Base-by-base conservation (phyloP, 1,140 invertebrate species). In the Hormaphis cornu region DNA sequence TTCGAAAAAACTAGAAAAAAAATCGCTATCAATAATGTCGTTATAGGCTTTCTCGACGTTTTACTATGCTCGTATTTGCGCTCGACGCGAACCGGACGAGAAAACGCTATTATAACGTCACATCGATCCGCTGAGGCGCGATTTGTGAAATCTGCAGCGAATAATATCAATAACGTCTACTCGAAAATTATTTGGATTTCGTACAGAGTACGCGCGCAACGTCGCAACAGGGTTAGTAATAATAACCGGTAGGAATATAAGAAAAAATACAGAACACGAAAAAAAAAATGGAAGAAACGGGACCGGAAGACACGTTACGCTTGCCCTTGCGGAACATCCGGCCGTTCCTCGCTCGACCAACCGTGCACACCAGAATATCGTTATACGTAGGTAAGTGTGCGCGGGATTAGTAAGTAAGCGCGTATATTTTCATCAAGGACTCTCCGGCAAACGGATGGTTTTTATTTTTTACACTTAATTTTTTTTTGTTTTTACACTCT, bases 281-380 rank as follows among this genome's bases (percentile, higher is more conserved):
- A 30, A 8, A 18, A 7, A 59, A 9, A 30, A 6, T 20, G 33
- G 4, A 58, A 61, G 59, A 63, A 63, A 63, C 22, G 50, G n/a
- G 44, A 46, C 61, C 61, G 61, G 61, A 66, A 22, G 61, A 35
- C 44, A 66, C 61, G 61, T 66, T 66, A 66, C 44, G 61, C 61
- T 66, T 66, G 61, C 61, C 44, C 61, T 66, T 66, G 61, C 61
- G 28, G 61, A 66, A 66, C 61, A 66, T 66, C 61, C 61, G 61
- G 61, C 61, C 16, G 61, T 22, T 66, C 44, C 44, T 66, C 61
- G 42, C 44, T 66, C 61, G 42, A 30, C 61, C 61, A 66, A 66
- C 61, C 61, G 61, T 66, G 26, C 10, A 66, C n/a, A n/a, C 61
- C 16, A 50, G 44, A 66, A 66, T 48, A 40, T 58, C n/a, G n/a